Evolutionary conservation across 2,888 invertebrate genomes (phyloP).

Genomic region (Entomobrya multifasciata): DNA sequence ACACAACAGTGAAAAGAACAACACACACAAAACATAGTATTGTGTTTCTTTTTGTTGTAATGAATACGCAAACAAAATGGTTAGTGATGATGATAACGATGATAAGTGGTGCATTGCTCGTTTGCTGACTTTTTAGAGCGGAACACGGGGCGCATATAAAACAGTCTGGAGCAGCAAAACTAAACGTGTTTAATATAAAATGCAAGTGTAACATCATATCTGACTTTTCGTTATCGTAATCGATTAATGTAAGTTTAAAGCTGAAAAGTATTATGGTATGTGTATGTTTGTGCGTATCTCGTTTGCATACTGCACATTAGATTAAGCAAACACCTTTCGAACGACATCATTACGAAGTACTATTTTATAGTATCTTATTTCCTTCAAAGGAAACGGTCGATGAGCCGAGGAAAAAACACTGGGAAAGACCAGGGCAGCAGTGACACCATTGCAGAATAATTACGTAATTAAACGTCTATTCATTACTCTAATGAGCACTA

Average conservation of each 20-base stretch:
- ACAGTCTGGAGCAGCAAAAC: neutral
- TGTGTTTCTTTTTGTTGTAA: constrained; percentile 18
- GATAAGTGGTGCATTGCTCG: constrained; percentile 51
- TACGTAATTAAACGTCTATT: constrained; percentile 31
- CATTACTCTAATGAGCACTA: constrained; percentile 18
- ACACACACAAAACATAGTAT: neutral
- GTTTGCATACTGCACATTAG: neutral
- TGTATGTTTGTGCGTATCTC: neutral
- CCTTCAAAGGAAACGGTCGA: constrained; percentile 20
- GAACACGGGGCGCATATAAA: constrained; percentile 31
- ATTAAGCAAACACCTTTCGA: constrained; percentile 7
- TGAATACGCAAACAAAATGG: constrained; percentile 36
- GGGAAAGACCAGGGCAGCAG: neutral
- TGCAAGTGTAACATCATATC: constrained; percentile 21
- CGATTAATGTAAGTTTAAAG: constrained; percentile 12
- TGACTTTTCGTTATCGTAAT: constrained; percentile 16
- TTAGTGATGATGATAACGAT: neutral
- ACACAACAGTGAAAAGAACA: constrained; percentile 21
- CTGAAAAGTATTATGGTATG: too few species aligned
- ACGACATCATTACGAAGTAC: neutral
- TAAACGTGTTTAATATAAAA: neutral
- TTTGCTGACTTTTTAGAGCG: constrained; percentile 53
- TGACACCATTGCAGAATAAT: constrained; percentile 27
- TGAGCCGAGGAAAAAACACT: constrained; percentile 22
- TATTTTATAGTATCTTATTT: constrained; percentile 4